A percentile compares a stretch with the other conserved stretches of the same genome.
These are phyloP conservation scores for Ceratotherium simum DNA, from an alignment of 2,113 vertebrate species.

Conservation along the genomic window DNA sequence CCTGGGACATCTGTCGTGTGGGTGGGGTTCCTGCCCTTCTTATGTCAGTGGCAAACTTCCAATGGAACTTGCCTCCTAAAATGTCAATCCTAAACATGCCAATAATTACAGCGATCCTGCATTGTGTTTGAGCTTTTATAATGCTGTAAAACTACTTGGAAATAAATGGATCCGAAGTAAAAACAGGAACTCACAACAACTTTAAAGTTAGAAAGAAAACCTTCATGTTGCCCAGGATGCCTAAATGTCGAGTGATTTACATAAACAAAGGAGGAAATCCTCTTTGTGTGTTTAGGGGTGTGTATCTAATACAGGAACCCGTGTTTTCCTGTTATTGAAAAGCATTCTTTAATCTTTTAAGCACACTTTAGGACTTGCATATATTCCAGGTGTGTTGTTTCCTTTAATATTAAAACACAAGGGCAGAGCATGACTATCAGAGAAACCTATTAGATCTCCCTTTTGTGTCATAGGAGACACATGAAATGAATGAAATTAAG, in stretches of 20 bases:
- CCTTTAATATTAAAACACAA: conserved; percentile 53
- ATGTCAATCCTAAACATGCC: not conserved
- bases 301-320: conserved; percentile 78
- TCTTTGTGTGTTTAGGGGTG: conserved; percentile 69
- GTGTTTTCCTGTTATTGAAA: conserved; percentile 81
- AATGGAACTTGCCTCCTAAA: not conserved
- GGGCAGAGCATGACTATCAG: not conserved
- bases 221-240: conserved; percentile 67
- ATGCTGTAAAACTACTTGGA: conserved; percentile 55
- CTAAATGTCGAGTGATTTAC: conserved; percentile 68
- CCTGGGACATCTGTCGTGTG: not conserved
- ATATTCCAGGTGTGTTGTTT: conserved; percentile 66
- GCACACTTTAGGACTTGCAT: conserved; percentile 63
- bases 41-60: not conserved
- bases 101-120: not conserved
- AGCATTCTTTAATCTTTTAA: conserved; percentile 77
- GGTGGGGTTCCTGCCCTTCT: conserved; percentile 33
- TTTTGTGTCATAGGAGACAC: not conserved
- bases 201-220: conserved; percentile 57
- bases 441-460: not conserved
- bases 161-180: conserved; percentile 39
- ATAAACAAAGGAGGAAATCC: conserved; percentile 80
- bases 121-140: conserved; percentile 54
- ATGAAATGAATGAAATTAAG: conserved; percentile 21
- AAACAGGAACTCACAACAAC: not conserved